Base-by-base conservation (phyloP, 92 coral and sea anemone species). In the Galaxea fascicularis region DNA sequence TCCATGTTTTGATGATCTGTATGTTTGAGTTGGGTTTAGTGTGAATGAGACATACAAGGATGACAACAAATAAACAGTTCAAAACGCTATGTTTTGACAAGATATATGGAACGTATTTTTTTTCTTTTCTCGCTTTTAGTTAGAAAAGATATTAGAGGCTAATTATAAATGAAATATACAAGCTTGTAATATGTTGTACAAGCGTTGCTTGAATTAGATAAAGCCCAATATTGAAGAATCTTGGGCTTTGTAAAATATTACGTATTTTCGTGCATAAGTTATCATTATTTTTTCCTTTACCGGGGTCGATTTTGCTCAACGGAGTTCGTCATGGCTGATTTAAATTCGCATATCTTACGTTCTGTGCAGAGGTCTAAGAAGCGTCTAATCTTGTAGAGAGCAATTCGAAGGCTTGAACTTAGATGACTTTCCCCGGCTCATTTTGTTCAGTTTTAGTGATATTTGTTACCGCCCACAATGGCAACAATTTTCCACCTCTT, bases 401-500 rank as follows among this genome's bases (percentile, higher is more conserved):
- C 56, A 49, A 3, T 35, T 35, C 6, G 41, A 35, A 35, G 41
- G 41, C 6, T 35, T 14, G 31, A 16, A 39, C 67, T 75, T 59
- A 1, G 44, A 24, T 57, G 28, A 31, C 28, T 21, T 24, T 28
- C 5, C 13, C 12, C 12, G 51, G 51, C n/a, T 58, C 13, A 18
- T 35, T 3, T 10, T 59, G 14, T 39, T 39, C 7, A 0, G 15
- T 24, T 17, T 24, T 76, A 18, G 8, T 70, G 15, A 21, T 18
- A 18, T 51, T 28, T 12, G 4, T 25, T 4, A 24, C 12, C 46
- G 45, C 16, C 45, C 45, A 8, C 1, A 45, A 44, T n/a, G 72
- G 31, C 41, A 66, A 28, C 41, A 66, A 79, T 52, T 66, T 79
- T 26, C 9, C 49, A n/a, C 65, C 62, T 31, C 76, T 79, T 26